These are phyloP conservation scores for Heliconius hermathena DNA, from an alignment of 1,140 invertebrate genomes.

Conservation along the genomic window DNA sequence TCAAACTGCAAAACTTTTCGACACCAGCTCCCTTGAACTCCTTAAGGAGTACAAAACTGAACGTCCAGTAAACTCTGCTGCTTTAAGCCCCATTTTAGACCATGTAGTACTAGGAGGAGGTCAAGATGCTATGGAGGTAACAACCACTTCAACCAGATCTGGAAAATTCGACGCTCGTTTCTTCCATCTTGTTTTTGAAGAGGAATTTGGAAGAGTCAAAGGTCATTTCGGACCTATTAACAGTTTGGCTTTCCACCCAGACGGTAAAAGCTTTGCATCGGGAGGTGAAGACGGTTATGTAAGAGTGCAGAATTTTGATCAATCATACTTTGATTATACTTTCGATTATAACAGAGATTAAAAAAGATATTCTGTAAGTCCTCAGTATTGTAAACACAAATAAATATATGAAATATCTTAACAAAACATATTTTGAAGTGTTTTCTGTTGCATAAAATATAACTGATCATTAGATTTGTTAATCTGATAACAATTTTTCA, in stretches of 20 bases:
- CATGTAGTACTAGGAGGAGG: slow-evolving; percentile 98
- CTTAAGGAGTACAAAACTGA: slow-evolving; percentile 98
- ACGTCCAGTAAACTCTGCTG: slow-evolving; percentile 97
- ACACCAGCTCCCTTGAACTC: slow-evolving; percentile 90
- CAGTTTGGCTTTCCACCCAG: slow-evolving; percentile 98
- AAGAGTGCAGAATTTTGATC: slow-evolving; percentile 97
- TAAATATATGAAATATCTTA: slow-evolving; percentile 22
- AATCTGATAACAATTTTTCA: slow-evolving; percentile 16
- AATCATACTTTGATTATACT: slow-evolving; percentile 97
- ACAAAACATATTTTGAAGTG: not conserved
- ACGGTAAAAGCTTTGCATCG: slow-evolving; percentile 97
- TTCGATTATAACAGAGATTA: slow-evolving; percentile 90
- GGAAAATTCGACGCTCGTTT: slow-evolving; percentile 99
- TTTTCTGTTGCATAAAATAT: not conserved
- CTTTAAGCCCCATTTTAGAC: slow-evolving; percentile 96
- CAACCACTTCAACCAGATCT: slow-evolving; percentile 96
- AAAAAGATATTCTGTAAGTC: slow-evolving; percentile 26
- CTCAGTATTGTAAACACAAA: slow-evolving; percentile 23
- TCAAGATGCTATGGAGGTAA: slow-evolving; percentile 99
- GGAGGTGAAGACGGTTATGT: slow-evolving; percentile 99
- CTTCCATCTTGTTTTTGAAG: slow-evolving; percentile 99
- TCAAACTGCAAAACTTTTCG: slow-evolving; percentile 96
- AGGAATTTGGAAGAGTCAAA: slow-evolving; percentile 99
- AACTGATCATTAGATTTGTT: not conserved
- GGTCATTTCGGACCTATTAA: slow-evolving; percentile 99